phyloP scores from a whole-genome alignment of 2,113 vertebrate genomes.

The Tympanuchus pallidicinctus region DNA sequence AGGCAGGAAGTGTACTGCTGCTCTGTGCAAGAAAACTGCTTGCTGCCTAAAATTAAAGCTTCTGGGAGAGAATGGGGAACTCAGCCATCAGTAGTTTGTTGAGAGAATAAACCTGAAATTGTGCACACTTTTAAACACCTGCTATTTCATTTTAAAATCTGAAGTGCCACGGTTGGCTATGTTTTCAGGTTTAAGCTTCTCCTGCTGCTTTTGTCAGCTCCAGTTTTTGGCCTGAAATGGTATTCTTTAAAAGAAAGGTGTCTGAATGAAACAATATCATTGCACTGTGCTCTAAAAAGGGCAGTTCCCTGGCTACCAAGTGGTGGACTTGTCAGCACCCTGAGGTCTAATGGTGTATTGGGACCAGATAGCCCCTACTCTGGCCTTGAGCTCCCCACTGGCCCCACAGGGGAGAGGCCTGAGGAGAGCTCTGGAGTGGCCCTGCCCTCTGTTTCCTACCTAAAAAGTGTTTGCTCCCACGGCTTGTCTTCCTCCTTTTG shows the following conservation, averaged over 20 bases:
- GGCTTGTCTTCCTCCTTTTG: neutral
- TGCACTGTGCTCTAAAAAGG: neutral
- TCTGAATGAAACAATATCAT: neutral
- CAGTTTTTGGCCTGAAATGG: neutral
- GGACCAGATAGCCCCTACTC: neutral
- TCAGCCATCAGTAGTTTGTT: constrained; percentile 38
- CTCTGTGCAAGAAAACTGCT: neutral
- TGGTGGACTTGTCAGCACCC: fast-evolving
- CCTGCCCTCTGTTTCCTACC: neutral
- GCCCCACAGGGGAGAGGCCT: fast-evolving
- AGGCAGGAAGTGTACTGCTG: constrained; percentile 30
- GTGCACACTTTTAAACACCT: neutral
- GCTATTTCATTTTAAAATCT: neutral
- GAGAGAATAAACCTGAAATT: neutral
- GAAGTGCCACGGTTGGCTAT: neutral
- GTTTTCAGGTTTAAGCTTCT: neutral
- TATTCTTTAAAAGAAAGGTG: neutral
- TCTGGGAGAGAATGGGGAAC: constrained; percentile 18
- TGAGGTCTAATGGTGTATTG: neutral
- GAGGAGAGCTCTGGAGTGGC: fast-evolving
- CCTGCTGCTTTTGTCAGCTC: neutral
- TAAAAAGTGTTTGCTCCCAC: neutral
- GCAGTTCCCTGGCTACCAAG: neutral
- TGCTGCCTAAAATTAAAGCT: neutral
- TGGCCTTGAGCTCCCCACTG: neutral